These are phyloP conservation scores for Cydia fagiglandana DNA, from an alignment of 1,140 invertebrate species.

Conservation along the genomic window DNA sequence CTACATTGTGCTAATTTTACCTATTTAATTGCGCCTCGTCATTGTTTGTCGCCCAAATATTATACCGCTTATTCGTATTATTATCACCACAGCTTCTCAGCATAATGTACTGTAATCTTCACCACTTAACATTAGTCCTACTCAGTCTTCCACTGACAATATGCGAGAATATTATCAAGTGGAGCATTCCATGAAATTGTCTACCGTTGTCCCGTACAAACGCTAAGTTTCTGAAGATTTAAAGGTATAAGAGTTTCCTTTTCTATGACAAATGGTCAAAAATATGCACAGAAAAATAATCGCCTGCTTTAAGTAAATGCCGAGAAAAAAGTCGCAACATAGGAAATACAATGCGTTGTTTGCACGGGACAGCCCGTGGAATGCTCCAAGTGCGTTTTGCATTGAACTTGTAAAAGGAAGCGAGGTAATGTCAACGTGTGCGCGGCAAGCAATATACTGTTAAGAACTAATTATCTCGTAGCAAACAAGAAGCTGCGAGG, in stretches of 20 bases:
- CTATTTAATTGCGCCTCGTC: background rate
- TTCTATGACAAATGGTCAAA: too few relatives aligned
- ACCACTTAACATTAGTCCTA: slow-evolving; percentile 23
- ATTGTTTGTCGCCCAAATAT: slow-evolving; percentile 1
- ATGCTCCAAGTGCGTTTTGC: background rate
- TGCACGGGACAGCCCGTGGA: too few relatives aligned
- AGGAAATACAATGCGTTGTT: too few relatives aligned
- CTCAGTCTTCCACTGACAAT: slow-evolving; percentile 1
- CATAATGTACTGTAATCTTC: slow-evolving; percentile 27
- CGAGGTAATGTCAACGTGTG: background rate
- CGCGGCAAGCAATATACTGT: slow-evolving; percentile 13
- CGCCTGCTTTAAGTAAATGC: too few relatives aligned
- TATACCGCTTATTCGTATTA: background rate
- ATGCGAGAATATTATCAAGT: background rate
- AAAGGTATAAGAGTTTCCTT: too few relatives aligned
- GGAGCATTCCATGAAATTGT: too few relatives aligned
- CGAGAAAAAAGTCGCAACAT: too few relatives aligned
- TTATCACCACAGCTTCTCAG: slow-evolving; percentile 11
- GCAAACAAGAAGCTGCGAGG: slow-evolving; percentile 28
- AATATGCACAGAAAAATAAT: too few relatives aligned
- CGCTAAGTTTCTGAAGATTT: too few relatives aligned
- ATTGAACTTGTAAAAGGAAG: slow-evolving; percentile 9
- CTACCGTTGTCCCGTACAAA: too few relatives aligned
- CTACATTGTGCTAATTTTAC: background rate
- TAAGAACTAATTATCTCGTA: slow-evolving; percentile 28